Base-by-base conservation (phyloP, 2,113 vertebrate genomes). In the Hystrix cristata region DNA sequence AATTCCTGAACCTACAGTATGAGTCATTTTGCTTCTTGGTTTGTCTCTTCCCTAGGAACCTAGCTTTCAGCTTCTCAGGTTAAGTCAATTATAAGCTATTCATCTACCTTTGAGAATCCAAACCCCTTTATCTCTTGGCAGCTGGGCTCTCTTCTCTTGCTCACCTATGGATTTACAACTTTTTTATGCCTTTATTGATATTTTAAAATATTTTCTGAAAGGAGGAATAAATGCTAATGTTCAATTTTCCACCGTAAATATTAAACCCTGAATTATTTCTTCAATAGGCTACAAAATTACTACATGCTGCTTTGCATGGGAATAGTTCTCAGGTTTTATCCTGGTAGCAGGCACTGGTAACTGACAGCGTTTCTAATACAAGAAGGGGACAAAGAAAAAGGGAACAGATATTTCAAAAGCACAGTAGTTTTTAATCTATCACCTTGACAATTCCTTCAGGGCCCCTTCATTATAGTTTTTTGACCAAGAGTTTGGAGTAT, bases 191-290 rank as follows among this genome's bases (percentile, higher is more conserved):
- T 95, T 90, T 81, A 82, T 12, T 80, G 31, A 31, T 67, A 81
- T 29, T 71, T 96, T 55, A 81, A 51, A 67, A 19, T n/a, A 34
- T 16, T 38, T 86, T 87, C 81, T 90, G 48, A 79, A 72, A 29
- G 25, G 53, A 92, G 51, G 91, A 83, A 19, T 74, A 94, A 91
- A 95, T 38, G 14, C 9, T 11, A 57, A 80, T 82, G 12, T 79
- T 94, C 19, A 94, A 51, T 84, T 38, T 83, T 87, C 25, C 31
- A 84, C 14, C 78, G 46, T 88, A 84, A 87, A 87, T 62, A 91
- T 48, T n/a, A 95, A 94, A 55, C 84, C 71, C n/a, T 88, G 34
- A 84, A 69, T 87, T 95, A 82, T 65, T 76, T 90, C 65, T 91
- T 81, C 38, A 93, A 43, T 16, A 31, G 76, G 31, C 55, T 74